Conservation (phyloP, 2,113 vertebrate species). For the Melanotaenia duboulayi region DNA sequence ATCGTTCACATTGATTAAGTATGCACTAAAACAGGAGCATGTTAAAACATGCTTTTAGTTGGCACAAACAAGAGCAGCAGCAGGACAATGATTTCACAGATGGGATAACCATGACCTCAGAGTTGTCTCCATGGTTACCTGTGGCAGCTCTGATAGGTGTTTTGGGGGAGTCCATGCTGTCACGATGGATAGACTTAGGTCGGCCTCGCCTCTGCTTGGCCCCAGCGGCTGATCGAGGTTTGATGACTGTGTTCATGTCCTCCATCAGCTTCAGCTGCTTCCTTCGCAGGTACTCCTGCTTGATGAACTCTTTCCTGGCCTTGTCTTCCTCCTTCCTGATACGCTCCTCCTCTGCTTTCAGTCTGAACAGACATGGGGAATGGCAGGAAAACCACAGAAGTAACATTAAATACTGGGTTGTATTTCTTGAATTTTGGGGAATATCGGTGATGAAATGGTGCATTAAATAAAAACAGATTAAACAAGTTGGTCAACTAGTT, state of each 20-base stretch:
- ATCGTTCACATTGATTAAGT: not conserved
- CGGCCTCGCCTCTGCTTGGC: slow-evolving; percentile 89
- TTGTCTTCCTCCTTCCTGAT: slow-evolving; percentile 94
- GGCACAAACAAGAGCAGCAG: slow-evolving; percentile 74
- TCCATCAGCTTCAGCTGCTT: slow-evolving; percentile 98
- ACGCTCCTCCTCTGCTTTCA: slow-evolving; percentile 96
- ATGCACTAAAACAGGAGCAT: not conserved
- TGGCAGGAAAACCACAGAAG: not conserved
- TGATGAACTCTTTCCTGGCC: slow-evolving; percentile 93
- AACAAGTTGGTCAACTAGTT: not conserved
- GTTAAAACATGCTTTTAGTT: slow-evolving; percentile 29
- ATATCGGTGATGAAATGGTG: not conserved
- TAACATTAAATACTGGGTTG: not conserved
- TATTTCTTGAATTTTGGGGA: not conserved
- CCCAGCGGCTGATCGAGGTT: slow-evolving; percentile 82
- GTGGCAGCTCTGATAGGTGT: slow-evolving; percentile 90
- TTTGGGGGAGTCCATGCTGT: slow-evolving; percentile 91
- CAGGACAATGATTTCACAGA: slow-evolving; percentile 74
- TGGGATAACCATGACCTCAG: slow-evolving; percentile 11
- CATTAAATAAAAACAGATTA: not conserved
- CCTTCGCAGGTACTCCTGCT: slow-evolving; percentile 95
- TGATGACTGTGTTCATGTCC: slow-evolving; percentile 95
- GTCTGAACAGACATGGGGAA: slow-evolving; percentile 70
- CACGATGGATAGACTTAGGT: slow-evolving; percentile 95
- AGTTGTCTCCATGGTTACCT: slow-evolving; percentile 84